These are phyloP conservation scores for Smutsia temminckii DNA, from an alignment of 2,797 vertebrate genomes.

Conservation along the genomic window DNA sequence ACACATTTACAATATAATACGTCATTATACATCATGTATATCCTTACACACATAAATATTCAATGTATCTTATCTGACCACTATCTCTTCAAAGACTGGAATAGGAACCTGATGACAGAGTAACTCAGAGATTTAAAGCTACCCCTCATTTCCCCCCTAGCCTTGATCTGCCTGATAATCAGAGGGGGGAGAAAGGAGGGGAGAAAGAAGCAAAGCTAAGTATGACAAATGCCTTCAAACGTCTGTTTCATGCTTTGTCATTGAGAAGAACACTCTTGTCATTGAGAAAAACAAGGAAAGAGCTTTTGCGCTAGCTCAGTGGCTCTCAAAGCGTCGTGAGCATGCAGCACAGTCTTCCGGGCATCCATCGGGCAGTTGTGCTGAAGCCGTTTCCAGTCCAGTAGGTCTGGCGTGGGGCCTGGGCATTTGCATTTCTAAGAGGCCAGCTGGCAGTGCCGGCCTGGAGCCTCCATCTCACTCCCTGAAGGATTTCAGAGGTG, in stretches of 20 bases:
- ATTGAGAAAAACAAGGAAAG: neutral
- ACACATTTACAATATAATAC: neutral
- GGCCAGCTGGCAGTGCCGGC: neutral
- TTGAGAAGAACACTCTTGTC: neutral
- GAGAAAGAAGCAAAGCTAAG: neutral
- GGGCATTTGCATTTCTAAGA: neutral
- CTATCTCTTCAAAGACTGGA: neutral
- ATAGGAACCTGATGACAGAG: neutral
- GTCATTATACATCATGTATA: neutral
- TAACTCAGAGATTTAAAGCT: neutral
- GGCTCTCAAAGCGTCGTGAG: neutral
- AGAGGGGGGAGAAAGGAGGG: neutral
- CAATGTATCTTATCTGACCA: neutral
- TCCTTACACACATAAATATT: neutral
- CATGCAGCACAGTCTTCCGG: neutral
- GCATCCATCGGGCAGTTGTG: no score
- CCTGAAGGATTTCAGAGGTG: neutral
- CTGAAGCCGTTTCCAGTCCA: neutral
- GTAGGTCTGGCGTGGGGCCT: neutral
- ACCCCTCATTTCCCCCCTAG: neutral
- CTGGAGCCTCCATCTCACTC: neutral
- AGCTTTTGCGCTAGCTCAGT: neutral
- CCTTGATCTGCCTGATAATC: neutral
- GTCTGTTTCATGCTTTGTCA: neutral
- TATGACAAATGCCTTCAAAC: neutral